These are phyloP conservation scores for Choristoneura rosaceana DNA, from an alignment of 2,888 invertebrate genomes.

Conservation along the genomic window DNA sequence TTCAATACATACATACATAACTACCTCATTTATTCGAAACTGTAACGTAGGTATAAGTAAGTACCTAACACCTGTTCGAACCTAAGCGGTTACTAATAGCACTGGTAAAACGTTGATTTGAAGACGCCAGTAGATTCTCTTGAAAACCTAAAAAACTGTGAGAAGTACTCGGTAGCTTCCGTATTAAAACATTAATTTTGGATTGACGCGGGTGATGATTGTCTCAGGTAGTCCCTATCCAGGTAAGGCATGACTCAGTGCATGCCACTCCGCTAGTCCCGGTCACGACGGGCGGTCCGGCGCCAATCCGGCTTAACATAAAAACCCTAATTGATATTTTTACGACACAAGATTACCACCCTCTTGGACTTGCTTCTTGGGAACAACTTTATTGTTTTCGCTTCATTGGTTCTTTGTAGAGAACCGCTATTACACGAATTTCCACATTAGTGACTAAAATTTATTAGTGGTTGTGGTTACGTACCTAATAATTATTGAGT, in stretches of 20 bases:
- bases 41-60: too few relatives aligned
- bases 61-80: too few relatives aligned
- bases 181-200: background rate
- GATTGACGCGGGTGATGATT: background rate
- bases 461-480: too few relatives aligned
- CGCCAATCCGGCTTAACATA: slow-evolving; percentile 35
- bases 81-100: background rate
- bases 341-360: slow-evolving; percentile 7
- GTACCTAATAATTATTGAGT: too few relatives aligned
- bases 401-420: slow-evolving; percentile 2
- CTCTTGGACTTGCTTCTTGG: background rate
- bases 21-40: too few relatives aligned
- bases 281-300: slow-evolving; percentile 27
- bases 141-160: background rate
- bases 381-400: slow-evolving; percentile 12
- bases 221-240: slow-evolving; percentile 28
- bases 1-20: too few relatives aligned
- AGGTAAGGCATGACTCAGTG: slow-evolving; percentile 42
- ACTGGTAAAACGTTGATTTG: background rate
- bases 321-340: slow-evolving; percentile 37
- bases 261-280: slow-evolving; percentile 42
- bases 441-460: too few relatives aligned
- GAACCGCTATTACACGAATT: background rate
- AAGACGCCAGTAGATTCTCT: background rate
- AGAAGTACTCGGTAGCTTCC: background rate